phyloP scores from a whole-genome alignment of 1,140 invertebrate species.

The Lepidurus couesii region DNA sequence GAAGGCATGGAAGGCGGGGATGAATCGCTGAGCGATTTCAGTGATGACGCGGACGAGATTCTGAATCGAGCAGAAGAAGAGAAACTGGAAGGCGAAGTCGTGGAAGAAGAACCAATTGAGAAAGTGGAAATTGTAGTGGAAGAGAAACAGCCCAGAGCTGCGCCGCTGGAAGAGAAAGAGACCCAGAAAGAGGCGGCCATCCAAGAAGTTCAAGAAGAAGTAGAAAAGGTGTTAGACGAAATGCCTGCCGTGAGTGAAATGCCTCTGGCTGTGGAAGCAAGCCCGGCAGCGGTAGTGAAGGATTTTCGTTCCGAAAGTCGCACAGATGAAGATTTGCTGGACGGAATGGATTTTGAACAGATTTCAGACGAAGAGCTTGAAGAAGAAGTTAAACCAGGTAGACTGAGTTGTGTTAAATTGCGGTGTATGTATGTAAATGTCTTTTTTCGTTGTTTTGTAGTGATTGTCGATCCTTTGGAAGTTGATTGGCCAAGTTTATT shows the following conservation, averaged over 20 bases:
- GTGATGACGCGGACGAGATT: constrained; percentile 79
- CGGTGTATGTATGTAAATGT: not conserved
- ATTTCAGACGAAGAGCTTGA: constrained; percentile 81
- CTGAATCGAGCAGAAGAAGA: constrained; percentile 55
- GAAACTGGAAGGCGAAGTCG: not conserved
- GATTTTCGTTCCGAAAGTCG: constrained; percentile 26
- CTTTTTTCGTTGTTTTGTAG: constrained; percentile 49
- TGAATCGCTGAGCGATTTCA: constrained; percentile 76
- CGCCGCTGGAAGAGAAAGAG: not conserved
- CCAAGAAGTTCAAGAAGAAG: not conserved
- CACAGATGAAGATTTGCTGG: constrained; percentile 61
- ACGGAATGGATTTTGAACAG: constrained; percentile 77
- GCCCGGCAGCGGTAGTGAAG: not conserved
- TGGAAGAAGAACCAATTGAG: not conserved
- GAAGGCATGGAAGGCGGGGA: constrained; percentile 43
- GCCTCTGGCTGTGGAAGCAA: not conserved
- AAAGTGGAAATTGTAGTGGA: constrained; percentile 2
- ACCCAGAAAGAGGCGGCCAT: not conserved
- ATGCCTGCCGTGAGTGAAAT: not conserved
- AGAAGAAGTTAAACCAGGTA: constrained; percentile 54
- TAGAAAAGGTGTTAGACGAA: not conserved
- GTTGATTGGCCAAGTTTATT: constrained; percentile 86
- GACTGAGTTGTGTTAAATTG: constrained; percentile 24
- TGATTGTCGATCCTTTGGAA: constrained; percentile 77
- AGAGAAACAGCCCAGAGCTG: not conserved